These are phyloP conservation scores for Myotis findleyi DNA, from an alignment of 2,797 vertebrate genomes.

Conservation along the genomic window DNA sequence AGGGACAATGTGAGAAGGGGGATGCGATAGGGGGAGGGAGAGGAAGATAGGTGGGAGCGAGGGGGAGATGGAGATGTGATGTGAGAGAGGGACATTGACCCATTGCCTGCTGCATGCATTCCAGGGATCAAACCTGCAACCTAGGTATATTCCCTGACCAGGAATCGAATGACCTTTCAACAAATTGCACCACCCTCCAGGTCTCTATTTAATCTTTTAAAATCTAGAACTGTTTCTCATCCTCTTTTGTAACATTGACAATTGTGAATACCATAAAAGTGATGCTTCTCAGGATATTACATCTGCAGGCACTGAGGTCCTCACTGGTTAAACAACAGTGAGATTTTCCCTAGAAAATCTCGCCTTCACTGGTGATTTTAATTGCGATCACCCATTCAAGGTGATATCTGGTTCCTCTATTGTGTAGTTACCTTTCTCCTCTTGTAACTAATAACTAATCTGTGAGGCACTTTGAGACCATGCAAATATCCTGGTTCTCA, in stretches of 20 bases:
- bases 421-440: neutral
- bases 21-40: neutral
- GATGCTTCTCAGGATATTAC: neutral
- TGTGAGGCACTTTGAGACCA: neutral
- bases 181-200: neutral
- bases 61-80: neutral
- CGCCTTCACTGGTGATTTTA: neutral
- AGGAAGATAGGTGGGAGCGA: neutral
- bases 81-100: neutral
- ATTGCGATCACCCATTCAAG: neutral
- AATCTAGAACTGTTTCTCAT: neutral
- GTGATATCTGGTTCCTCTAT: neutral
- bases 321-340: too few relatives aligned
- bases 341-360: neutral
- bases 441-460: neutral
- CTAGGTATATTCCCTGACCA: neutral
- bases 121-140: neutral
- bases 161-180: neutral
- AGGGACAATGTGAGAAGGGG: neutral
- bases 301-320: neutral
- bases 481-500: neutral
- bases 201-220: slow-evolving; percentile 8
- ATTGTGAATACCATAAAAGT: neutral
- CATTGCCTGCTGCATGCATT: neutral
- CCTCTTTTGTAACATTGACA: neutral